A percentile compares a stretch with the other conserved stretches of the same genome.
phyloP scores from a whole-genome alignment of 1,140 invertebrate genomes.

The Oncopodura yosiiana region DNA sequence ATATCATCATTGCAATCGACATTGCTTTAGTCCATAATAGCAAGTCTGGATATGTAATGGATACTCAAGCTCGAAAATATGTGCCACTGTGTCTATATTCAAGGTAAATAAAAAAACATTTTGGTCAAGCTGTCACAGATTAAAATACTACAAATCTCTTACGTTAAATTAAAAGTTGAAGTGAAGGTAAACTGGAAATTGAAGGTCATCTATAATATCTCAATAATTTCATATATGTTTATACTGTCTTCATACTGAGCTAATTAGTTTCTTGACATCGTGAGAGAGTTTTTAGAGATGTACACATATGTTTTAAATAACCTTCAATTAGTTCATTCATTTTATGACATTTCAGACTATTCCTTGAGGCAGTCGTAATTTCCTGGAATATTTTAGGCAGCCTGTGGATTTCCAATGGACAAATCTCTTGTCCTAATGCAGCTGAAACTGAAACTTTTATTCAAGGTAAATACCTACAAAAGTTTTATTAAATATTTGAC shows the following conservation, averaged over 20 bases:
- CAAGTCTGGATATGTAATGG: constrained; percentile 40
- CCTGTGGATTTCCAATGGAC: constrained; percentile 56
- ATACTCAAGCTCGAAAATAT: constrained; percentile 37
- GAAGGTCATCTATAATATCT: too few relatives aligned
- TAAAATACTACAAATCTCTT: too few relatives aligned
- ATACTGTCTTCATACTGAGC: too few relatives aligned
- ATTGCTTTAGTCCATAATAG: constrained; percentile 37
- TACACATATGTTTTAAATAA: too few relatives aligned
- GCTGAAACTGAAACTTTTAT: constrained; percentile 60
- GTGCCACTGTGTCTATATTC: constrained; percentile 40
- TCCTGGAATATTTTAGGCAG: constrained; percentile 66
- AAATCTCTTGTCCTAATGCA: constrained; percentile 44
- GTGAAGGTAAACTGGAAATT: too few relatives aligned
- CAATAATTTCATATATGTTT: too few relatives aligned
- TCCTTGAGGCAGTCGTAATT: constrained; percentile 61
- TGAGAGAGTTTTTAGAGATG: too few relatives aligned
- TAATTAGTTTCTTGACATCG: too few relatives aligned
- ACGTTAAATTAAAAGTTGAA: too few relatives aligned
- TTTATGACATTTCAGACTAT: constrained; percentile 46
- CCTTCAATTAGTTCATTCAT: background rate
- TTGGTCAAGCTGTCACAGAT: too few relatives aligned
- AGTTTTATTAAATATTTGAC: background rate
- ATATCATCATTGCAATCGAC: constrained; percentile 37
- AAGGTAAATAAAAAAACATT: constrained; percentile 36
- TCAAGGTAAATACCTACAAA: constrained; percentile 48